Percentiles rank a stretch among this genome's conserved stretches.
Evolutionary conservation across 2,888 invertebrate genomes (phyloP).

Genomic region (Eupithecia tripunctaria): DNA sequence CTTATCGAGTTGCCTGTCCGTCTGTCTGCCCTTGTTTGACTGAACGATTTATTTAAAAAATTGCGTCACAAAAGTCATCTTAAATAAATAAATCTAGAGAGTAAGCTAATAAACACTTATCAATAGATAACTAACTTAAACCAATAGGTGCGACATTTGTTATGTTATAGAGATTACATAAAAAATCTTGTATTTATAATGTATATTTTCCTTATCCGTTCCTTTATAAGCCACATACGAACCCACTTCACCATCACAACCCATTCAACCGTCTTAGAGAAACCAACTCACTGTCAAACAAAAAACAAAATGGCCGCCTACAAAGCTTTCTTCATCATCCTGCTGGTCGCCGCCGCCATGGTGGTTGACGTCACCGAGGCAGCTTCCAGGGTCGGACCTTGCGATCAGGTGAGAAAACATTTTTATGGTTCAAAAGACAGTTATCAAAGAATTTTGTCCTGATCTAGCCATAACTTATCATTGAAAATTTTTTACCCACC

Average conservation of each 20-base stretch:
- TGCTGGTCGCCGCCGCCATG: constrained; percentile 16
- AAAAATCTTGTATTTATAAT: background rate
- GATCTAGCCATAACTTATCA: no score
- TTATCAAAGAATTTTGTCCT: no score
- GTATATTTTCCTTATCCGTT: constrained; percentile 7
- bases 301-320: constrained; percentile 19
- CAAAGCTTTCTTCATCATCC: constrained; percentile 15
- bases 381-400: constrained; percentile 9
- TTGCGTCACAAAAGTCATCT: no score
- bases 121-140: background rate
- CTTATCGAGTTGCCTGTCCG: no score
- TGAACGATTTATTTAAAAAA: background rate
- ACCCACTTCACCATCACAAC: background rate
- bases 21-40: no score
- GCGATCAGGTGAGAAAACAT: constrained; percentile 12
- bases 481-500: no score
- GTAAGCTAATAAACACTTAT: background rate
- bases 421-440: background rate
- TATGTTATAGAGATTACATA: background rate
- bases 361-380: constrained; percentile 16
- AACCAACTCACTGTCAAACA: no score
- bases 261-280: background rate
- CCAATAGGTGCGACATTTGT: no score
- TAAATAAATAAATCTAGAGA: background rate
- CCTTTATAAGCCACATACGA: constrained; percentile 11